Conservation (phyloP, 2,113 vertebrate genomes). For the Loxodonta africana region DNA sequence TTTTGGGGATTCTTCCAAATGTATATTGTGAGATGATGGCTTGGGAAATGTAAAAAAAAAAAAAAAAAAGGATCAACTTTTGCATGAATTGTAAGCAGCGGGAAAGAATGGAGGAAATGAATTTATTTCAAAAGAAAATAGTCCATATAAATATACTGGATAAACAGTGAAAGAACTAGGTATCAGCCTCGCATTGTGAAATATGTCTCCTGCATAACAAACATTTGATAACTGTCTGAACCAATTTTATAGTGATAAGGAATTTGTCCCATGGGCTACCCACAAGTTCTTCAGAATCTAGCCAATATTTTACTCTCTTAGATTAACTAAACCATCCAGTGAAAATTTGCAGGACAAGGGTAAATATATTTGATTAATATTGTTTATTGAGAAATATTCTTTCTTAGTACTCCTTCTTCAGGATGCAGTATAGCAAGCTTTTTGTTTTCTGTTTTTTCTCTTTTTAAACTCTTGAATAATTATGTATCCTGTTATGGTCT, state of each 20-base stretch:
- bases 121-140: constrained; percentile 5
- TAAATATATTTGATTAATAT: background rate
- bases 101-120: background rate
- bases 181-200: background rate
- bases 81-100: background rate
- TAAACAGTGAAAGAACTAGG: background rate
- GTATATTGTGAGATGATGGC: background rate
- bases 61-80: background rate
- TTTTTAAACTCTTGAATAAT: background rate
- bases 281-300: background rate
- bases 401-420: background rate
- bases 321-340: background rate
- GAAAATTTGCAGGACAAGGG: background rate
- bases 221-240: background rate
- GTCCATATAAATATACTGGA: background rate
- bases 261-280: constrained; percentile 20
- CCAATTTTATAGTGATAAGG: background rate
- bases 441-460: background rate
- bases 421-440: background rate
- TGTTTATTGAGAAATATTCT: background rate
- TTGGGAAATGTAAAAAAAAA: background rate
- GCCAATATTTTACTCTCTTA: background rate
- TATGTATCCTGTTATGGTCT: background rate
- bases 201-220: background rate
- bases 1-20: background rate